Conservation (phyloP, 2,113 vertebrate genomes). For the Tragulus kanchil region DNA sequence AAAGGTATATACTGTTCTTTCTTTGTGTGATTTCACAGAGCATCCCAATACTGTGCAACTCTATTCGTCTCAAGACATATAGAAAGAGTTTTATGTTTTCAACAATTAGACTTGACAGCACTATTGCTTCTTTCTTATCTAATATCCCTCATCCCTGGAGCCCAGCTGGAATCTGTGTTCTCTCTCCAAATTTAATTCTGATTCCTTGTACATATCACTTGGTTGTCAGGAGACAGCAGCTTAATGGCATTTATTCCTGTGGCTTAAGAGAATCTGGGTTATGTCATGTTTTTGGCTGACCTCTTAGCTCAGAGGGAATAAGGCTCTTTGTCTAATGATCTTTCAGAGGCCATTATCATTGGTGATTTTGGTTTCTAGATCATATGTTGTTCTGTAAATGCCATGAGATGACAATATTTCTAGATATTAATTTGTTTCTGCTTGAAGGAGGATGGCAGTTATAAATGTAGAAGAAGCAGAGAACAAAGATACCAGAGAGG, state of each 20-base stretch:
- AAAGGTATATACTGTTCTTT: not conserved
- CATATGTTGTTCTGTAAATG: constrained; percentile 58
- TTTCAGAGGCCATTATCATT: constrained; percentile 43
- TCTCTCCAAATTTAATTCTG: constrained; percentile 80
- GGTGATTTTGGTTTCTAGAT: constrained; percentile 57
- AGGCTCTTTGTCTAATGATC: constrained; percentile 56
- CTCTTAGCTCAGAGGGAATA: constrained; percentile 65
- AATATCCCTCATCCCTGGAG: constrained; percentile 58
- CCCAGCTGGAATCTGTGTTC: constrained; percentile 62
- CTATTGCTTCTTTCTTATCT: constrained; percentile 58
- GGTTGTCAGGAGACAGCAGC: constrained; percentile 70
- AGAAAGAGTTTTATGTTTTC: constrained; percentile 73
- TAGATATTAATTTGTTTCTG: not conserved
- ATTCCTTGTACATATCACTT: constrained; percentile 71
- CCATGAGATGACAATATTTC: constrained; percentile 61
- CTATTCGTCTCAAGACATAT: constrained; percentile 11
- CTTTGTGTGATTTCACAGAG: not conserved
- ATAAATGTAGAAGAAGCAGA: constrained; percentile 38
- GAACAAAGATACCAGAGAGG: not conserved
- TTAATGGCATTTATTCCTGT: constrained; percentile 73
- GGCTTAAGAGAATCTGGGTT: constrained; percentile 66
- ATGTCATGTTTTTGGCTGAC: constrained; percentile 72
- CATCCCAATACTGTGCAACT: not conserved
- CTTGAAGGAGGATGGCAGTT: constrained; percentile 14
- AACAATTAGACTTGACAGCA: constrained; percentile 70